Evolutionary conservation across 2,888 invertebrate species (phyloP).

Genomic region (Argyresthia goedartella): DNA sequence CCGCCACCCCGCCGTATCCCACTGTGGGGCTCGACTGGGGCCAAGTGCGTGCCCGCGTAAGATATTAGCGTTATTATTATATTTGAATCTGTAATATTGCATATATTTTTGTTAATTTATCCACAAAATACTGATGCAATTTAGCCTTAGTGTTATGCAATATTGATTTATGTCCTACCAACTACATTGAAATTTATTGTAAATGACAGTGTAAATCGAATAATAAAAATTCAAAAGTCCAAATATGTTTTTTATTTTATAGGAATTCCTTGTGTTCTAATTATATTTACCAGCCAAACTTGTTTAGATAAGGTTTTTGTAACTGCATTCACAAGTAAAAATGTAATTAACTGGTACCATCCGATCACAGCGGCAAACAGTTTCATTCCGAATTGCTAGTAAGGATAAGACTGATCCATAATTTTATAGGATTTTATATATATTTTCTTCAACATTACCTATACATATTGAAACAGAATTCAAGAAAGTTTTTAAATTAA

Average conservation of each 20-base stretch:
- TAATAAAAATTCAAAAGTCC: constrained; percentile 71
- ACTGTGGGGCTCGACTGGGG: background rate
- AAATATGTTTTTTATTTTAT: constrained; percentile 40
- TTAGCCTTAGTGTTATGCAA: constrained; percentile 71
- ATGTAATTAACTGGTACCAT: no score
- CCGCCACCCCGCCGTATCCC: background rate
- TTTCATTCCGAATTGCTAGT: no score
- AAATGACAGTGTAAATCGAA: constrained; percentile 72
- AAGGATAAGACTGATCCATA: no score
- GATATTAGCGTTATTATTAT: constrained; percentile 70
- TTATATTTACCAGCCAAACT: no score
- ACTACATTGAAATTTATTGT: constrained; percentile 71
- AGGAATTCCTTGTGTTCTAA: background rate
- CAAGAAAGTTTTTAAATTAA: no score
- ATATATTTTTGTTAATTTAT: constrained; percentile 68
- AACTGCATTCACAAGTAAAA: no score
- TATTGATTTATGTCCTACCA: constrained; percentile 70
- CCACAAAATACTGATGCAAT: constrained; percentile 68
- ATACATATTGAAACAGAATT: no score
- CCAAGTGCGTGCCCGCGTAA: constrained; percentile 63
- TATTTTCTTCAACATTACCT: no score
- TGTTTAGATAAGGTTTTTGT: no score
- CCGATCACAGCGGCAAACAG: no score
- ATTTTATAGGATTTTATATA: no score
- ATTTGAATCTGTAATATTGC: constrained; percentile 69